Conservation (phyloP, 2,888 invertebrate species). For the Nomada fabriciana region DNA sequence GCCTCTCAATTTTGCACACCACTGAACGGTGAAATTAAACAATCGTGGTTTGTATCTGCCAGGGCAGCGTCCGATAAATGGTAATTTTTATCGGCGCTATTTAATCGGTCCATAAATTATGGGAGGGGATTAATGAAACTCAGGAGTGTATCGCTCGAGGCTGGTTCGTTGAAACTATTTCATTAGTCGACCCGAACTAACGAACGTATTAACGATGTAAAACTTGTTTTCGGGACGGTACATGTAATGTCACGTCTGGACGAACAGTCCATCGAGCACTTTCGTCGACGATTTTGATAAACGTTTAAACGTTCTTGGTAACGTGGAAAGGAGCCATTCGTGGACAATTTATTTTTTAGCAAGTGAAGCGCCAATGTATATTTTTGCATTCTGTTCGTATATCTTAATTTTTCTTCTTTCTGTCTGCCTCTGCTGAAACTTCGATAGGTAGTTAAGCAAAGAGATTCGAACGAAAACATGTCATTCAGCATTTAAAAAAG, state of each 20-base stretch:
- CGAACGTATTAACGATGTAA: constrained; percentile 48
- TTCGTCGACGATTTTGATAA: constrained; percentile 38
- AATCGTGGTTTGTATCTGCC: constrained; percentile 33
- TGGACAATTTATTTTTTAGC: constrained; percentile 17
- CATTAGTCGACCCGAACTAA: constrained; percentile 51
- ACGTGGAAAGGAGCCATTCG: not conserved
- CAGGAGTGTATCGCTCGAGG: constrained; percentile 41
- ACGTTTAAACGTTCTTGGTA: constrained; percentile 28
- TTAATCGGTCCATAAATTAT: constrained; percentile 64
- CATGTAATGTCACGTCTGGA: constrained; percentile 25
- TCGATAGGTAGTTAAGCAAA: not conserved
- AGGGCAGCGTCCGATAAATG: constrained; percentile 46
- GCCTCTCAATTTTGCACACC: constrained; percentile 8
- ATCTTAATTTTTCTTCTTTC: not conserved
- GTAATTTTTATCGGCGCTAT: constrained; percentile 53
- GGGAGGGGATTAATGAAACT: constrained; percentile 55
- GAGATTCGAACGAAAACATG: not conserved
- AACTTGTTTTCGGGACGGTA: constrained; percentile 51
- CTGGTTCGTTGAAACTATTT: constrained; percentile 42
- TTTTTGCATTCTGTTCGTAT: not conserved
- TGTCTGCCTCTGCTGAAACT: no score
- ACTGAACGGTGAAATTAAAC: constrained; percentile 41
- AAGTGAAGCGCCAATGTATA: not conserved
- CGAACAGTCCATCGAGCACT: constrained; percentile 37
- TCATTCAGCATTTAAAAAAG: no score